phyloP scores from a whole-genome alignment of 1,140 invertebrate species.

The Brachionus paranguensis region DNA sequence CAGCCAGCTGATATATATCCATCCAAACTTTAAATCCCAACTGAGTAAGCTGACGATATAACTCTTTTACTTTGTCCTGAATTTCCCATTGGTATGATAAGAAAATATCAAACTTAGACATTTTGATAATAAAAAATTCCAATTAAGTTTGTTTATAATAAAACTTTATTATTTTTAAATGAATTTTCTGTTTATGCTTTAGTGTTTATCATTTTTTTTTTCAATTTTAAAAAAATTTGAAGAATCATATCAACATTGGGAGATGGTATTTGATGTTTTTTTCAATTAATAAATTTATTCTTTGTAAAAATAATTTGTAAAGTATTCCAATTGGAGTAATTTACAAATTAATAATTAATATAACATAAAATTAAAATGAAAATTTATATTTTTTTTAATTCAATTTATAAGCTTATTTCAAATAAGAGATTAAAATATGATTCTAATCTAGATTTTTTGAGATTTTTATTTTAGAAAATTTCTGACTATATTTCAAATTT shows the following conservation, averaged over 20 bases:
- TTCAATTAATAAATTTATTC: no score
- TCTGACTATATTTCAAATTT: no score
- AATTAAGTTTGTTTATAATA: background rate
- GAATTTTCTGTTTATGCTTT: background rate
- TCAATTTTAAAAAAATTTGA: background rate
- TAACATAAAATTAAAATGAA: no score
- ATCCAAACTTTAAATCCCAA: constrained; percentile 57
- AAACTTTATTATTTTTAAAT: background rate
- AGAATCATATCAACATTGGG: no score
- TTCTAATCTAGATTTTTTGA: no score
- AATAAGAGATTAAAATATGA: no score
- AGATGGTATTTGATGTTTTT: background rate
- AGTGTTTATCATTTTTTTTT: background rate
- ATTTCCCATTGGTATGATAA: constrained; percentile 57
- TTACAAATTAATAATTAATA: no score
- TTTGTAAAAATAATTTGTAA: no score
- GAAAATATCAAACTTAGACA: constrained; percentile 44
- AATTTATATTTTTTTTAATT: no score
- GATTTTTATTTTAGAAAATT: no score
- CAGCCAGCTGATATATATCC: constrained; percentile 57
- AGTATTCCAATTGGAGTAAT: no score
- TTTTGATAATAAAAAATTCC: background rate
- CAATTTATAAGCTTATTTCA: no score
- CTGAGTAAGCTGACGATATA: constrained; percentile 51
- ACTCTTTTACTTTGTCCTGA: constrained; percentile 50